These are phyloP conservation scores for Umimayanthus kanabou DNA, from an alignment of 92 coral and sea anemone species.

Conservation along the genomic window DNA sequence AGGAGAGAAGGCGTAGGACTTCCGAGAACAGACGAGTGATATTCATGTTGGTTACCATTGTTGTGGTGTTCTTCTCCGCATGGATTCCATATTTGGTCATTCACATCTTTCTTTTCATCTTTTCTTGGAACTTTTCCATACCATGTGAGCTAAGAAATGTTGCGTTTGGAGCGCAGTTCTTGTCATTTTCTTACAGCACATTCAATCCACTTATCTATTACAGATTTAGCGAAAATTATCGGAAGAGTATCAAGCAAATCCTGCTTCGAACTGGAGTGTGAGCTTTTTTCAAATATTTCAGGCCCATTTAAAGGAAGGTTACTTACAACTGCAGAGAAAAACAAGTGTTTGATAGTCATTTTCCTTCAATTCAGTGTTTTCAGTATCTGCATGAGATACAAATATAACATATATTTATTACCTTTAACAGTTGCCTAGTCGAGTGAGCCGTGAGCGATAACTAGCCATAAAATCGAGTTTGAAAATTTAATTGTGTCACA, in stretches of 20 bases:
- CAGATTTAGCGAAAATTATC: conserved; percentile 1
- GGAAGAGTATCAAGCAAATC: conserved; percentile 2
- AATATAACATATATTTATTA: too few relatives aligned
- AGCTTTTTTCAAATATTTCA: too few relatives aligned
- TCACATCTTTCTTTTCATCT: conserved; percentile 1
- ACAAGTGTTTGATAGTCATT: too few relatives aligned
- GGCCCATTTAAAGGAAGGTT: too few relatives aligned
- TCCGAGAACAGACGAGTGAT: conserved; percentile 10
- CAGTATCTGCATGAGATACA: too few relatives aligned
- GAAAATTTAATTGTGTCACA: too few relatives aligned
- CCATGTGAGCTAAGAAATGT: background rate
- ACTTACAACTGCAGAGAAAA: too few relatives aligned
- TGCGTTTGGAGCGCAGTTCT: background rate
- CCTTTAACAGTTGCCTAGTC: too few relatives aligned
- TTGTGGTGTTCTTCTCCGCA: conserved; percentile 10
- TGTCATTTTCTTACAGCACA: background rate
- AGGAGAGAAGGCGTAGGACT: background rate
- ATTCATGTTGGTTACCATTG: conserved; percentile 8
- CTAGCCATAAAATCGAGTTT: too few relatives aligned
- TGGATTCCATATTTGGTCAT: conserved; percentile 10
- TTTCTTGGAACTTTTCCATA: conserved; percentile 3
- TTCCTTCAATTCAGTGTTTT: too few relatives aligned
- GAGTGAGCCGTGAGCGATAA: too few relatives aligned
- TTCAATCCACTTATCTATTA: conserved; percentile 11
- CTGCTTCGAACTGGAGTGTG: background rate